A percentile compares a stretch with the other conserved stretches of the same genome.
These are phyloP conservation scores for Bombus affinis DNA, from an alignment of 1,140 invertebrate genomes.

Conservation along the genomic window DNA sequence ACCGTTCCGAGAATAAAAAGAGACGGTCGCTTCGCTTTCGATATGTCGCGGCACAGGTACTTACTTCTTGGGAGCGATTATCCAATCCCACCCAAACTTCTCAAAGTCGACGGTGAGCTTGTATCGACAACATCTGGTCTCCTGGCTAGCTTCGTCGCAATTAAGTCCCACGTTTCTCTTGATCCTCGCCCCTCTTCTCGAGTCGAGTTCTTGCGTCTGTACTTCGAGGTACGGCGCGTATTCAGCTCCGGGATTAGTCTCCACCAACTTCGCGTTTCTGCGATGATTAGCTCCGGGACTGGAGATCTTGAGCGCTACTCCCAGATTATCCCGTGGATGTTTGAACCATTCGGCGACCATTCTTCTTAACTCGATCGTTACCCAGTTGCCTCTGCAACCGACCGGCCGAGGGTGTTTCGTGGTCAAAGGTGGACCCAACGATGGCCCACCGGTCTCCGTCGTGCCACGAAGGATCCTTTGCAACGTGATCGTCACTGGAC, in stretches of 20 bases:
- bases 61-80: slow-evolving; percentile 94
- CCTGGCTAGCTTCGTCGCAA: slow-evolving; percentile 90
- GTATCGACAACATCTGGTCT: slow-evolving; percentile 94
- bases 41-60: slow-evolving; percentile 38
- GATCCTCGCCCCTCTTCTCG: slow-evolving; percentile 85
- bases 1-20: neutral
- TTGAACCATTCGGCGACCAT: slow-evolving; percentile 90
- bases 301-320: slow-evolving; percentile 87
- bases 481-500: slow-evolving; percentile 76
- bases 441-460: slow-evolving; percentile 68
- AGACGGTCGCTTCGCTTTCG: neutral
- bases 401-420: slow-evolving; percentile 77
- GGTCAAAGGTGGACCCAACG: slow-evolving; percentile 74
- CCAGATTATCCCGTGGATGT: slow-evolving; percentile 87
- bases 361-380: slow-evolving; percentile 89
- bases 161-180: slow-evolving; percentile 90
- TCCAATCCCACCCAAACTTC: slow-evolving; percentile 99
- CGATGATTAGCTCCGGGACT: slow-evolving; percentile 68
- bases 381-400: slow-evolving; percentile 85
- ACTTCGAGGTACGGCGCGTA: slow-evolving; percentile 85
- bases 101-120: slow-evolving; percentile 97
- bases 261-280: slow-evolving; percentile 73
- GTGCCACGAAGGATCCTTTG: slow-evolving; percentile 77
- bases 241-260: slow-evolving; percentile 79
- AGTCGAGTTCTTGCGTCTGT: slow-evolving; percentile 91